Percentiles rank a stretch among this genome's conserved stretches.
phyloP scores from a whole-genome alignment of 1,140 invertebrate genomes.

The Drosophila aff. region DNA sequence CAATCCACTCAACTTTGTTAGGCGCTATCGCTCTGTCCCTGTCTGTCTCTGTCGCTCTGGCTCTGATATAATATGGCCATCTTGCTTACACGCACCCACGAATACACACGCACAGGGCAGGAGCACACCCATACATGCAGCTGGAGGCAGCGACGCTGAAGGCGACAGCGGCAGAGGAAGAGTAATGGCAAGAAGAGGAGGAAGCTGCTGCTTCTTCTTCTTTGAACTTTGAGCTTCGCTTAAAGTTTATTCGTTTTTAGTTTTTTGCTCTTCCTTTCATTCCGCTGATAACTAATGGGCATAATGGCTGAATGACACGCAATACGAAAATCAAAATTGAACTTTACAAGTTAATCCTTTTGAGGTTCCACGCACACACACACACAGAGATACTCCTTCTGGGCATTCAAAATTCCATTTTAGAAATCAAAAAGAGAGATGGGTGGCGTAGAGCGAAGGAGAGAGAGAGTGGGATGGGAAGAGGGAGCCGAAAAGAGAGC shows the following conservation, averaged over 20 bases:
- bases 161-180: slow-evolving; percentile 2
- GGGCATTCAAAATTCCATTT: slow-evolving; percentile 50
- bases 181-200: slow-evolving; percentile 18
- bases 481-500: slow-evolving; percentile 28
- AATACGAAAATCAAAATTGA: slow-evolving; percentile 81
- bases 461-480: background rate
- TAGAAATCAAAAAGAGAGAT: slow-evolving; percentile 35
- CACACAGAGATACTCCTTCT: slow-evolving; percentile 26
- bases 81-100: slow-evolving; percentile 49
- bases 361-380: slow-evolving; percentile 42
- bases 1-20: slow-evolving; percentile 49
- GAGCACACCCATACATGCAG: slow-evolving; percentile 14
- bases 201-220: slow-evolving; percentile 30
- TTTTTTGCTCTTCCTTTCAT: slow-evolving; percentile 31
- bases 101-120: slow-evolving; percentile 31
- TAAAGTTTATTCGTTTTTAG: slow-evolving; percentile 38
- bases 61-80: slow-evolving; percentile 38
- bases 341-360: slow-evolving; percentile 82
- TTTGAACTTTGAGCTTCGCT: slow-evolving; percentile 54
- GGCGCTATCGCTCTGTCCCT: slow-evolving; percentile 18
- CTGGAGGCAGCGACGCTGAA: background rate
- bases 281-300: slow-evolving; percentile 40
- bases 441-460: background rate
- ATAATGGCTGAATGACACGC: slow-evolving; percentile 71
- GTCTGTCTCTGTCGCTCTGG: slow-evolving; percentile 1